A percentile compares a stretch with the other conserved stretches of the same genome.
phyloP scores from a whole-genome alignment of 2,888 invertebrate species.

The Thecocarcelia acutangulata region DNA sequence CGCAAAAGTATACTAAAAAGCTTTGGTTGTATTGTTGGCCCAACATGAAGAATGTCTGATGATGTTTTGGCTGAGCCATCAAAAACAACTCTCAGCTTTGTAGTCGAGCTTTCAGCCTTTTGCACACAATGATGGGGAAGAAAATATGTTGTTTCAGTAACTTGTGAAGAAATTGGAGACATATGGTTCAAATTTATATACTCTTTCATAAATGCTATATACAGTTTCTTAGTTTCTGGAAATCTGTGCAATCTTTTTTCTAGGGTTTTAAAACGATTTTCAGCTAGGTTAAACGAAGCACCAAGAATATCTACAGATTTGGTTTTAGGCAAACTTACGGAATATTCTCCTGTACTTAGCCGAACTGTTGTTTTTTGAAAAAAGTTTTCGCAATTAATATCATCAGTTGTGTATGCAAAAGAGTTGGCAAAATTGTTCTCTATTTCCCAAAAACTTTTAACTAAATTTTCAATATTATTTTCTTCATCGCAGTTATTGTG shows the following conservation, averaged over 20 bases:
- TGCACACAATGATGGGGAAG: conserved; percentile 49
- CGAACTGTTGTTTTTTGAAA: not conserved
- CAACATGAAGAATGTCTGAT: conserved; percentile 11
- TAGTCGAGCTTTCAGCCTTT: conserved; percentile 36
- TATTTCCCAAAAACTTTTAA: conserved; percentile 10
- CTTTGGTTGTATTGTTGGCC: not conserved
- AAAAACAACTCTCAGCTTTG: conserved; percentile 47
- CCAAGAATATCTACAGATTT: too few species aligned
- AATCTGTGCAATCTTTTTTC: conserved; percentile 50
- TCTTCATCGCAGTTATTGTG: not conserved
- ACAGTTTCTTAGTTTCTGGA: conserved; percentile 45
- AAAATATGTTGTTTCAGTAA: conserved; percentile 19
- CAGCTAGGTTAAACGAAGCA: not conserved
- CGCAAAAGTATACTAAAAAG: conserved; percentile 50
- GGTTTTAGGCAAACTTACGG: not conserved
- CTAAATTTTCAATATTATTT: not conserved
- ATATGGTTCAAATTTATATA: conserved; percentile 37
- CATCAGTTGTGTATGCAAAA: not conserved
- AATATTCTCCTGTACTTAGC: not conserved
- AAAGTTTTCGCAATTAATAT: not conserved
- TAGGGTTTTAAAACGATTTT: conserved; percentile 29
- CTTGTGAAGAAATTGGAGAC: not conserved
- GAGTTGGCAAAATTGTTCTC: conserved; percentile 3
- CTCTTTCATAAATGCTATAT: conserved; percentile 37
- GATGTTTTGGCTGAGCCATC: conserved; percentile 42